Conservation (phyloP, 2,888 invertebrate species). For the Mystacides longicornis region DNA sequence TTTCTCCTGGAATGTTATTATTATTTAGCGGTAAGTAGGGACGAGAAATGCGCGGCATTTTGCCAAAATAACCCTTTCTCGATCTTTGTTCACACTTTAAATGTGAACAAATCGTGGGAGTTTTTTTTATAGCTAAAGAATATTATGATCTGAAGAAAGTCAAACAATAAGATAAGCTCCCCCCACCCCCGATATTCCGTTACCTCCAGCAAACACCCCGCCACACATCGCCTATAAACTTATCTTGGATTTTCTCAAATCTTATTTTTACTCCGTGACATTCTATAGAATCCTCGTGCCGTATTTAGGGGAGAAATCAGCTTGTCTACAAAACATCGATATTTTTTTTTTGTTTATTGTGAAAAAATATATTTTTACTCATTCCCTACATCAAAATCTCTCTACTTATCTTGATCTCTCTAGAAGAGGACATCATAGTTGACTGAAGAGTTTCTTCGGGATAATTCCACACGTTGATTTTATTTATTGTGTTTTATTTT, state of each 20-base stretch:
- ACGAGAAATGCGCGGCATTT: background rate
- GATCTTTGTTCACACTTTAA: background rate
- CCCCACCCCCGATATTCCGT: too few species aligned
- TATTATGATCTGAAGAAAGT: constrained; percentile 16
- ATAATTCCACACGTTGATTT: too few species aligned
- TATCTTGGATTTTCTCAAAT: constrained; percentile 14
- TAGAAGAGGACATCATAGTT: too few species aligned
- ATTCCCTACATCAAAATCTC: too few species aligned
- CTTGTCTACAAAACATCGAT: too few species aligned
- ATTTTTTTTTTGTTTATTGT: background rate
- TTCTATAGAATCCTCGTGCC: background rate
- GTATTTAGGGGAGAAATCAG: too few species aligned
- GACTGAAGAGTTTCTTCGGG: too few species aligned
- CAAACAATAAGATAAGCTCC: constrained; percentile 17
- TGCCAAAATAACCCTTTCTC: background rate
- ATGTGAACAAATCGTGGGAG: constrained; percentile 11
- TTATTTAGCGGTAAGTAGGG: background rate
- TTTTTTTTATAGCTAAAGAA: constrained; percentile 10
- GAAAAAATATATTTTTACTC: too few species aligned
- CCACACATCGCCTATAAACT: constrained; percentile 4
- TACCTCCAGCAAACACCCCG: too few species aligned
- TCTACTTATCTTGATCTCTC: too few species aligned
- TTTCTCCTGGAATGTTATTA: too few species aligned
- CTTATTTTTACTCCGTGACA: constrained; percentile 7
- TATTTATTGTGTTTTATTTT: too few species aligned